Conservation (phyloP, 2,113 vertebrate genomes). For the Mugil cephalus region DNA sequence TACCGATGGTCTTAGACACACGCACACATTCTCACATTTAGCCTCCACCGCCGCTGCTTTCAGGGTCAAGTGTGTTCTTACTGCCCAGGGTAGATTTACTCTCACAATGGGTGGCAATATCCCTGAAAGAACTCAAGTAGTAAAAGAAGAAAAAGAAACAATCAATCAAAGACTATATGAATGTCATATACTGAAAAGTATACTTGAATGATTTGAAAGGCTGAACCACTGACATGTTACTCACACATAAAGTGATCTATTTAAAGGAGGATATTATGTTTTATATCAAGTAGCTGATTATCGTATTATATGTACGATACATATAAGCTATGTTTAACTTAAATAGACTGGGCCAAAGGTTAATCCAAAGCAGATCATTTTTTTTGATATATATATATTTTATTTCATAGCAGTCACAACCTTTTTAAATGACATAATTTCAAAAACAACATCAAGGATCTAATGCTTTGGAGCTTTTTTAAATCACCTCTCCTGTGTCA, state of each 20-base stretch:
- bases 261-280: constrained; percentile 49
- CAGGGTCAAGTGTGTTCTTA: not conserved
- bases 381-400: too few relatives aligned
- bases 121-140: not conserved
- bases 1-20: not conserved
- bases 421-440: too few relatives aligned
- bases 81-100: not conserved
- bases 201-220: constrained; percentile 19
- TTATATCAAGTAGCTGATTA: too few relatives aligned
- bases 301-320: too few relatives aligned
- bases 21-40: constrained; percentile 3
- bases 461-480: too few relatives aligned
- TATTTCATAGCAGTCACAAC: too few relatives aligned
- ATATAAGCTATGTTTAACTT: too few relatives aligned
- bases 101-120: constrained; percentile 14
- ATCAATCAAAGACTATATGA: constrained; percentile 5
- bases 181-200: constrained; percentile 20
- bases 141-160: not conserved
- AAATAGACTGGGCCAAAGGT: too few relatives aligned
- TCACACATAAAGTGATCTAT: constrained; percentile 24
- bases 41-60: not conserved
- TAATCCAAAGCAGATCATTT: too few relatives aligned
- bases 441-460: too few relatives aligned
- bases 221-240: constrained; percentile 44
- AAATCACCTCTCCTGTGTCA: too few relatives aligned